Conservation (phyloP, 2,797 vertebrate genomes). For the Phrynocephalus vlangalii region DNA sequence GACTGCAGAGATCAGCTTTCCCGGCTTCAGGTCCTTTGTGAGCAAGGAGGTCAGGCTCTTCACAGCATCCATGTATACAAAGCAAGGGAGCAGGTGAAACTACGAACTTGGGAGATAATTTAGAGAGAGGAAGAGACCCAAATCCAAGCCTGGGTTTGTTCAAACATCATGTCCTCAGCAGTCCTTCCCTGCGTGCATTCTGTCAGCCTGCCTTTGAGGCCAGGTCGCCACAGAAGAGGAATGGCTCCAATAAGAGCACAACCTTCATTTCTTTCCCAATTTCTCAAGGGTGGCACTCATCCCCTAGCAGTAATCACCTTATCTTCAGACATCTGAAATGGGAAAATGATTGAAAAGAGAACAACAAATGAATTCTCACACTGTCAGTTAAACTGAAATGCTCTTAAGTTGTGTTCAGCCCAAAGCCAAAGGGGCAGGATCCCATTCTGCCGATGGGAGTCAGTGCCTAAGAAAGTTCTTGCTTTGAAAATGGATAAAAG, state of each 20-base stretch:
- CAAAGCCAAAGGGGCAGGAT: constrained; percentile 25
- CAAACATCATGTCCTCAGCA: constrained; percentile 74
- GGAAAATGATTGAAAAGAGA: constrained; percentile 56
- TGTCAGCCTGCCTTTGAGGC: constrained; percentile 66
- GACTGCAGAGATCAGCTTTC: constrained; percentile 80
- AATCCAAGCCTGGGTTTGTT: constrained; percentile 67
- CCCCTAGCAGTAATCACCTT: constrained; percentile 65
- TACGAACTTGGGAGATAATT: constrained; percentile 76
- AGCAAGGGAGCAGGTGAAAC: constrained; percentile 67
- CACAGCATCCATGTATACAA: constrained; percentile 70
- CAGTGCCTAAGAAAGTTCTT: constrained; percentile 51
- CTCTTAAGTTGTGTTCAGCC: constrained; percentile 46
- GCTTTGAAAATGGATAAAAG: constrained; percentile 60
- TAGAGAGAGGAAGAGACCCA: constrained; percentile 66
- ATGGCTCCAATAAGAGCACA: constrained; percentile 71
- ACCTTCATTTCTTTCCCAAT: constrained; percentile 71
- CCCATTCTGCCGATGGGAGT: constrained; percentile 34
- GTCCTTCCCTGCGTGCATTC: constrained; percentile 69
- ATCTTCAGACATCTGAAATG: constrained; percentile 66
- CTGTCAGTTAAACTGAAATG: constrained; percentile 30
- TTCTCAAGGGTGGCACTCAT: constrained; percentile 71
- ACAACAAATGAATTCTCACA: constrained; percentile 42
- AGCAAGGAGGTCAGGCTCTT: constrained; percentile 74
- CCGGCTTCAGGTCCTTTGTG: constrained; percentile 79
- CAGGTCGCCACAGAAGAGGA: constrained; percentile 55